Evolutionary conservation across 2,113 vertebrate species (phyloP).

Genomic region (Dicrurus megarhynchus): DNA sequence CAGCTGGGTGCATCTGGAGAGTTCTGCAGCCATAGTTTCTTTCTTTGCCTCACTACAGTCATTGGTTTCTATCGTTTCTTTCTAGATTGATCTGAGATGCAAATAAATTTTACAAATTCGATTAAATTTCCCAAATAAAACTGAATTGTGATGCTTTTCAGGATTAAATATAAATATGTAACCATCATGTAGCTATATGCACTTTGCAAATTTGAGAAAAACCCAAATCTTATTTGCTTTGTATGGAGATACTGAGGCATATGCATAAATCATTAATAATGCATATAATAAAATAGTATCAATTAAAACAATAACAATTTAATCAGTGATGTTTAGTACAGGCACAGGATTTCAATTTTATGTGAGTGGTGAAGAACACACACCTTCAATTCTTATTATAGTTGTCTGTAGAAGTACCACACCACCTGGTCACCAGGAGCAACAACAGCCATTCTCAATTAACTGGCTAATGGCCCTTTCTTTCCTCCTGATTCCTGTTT

Average conservation of each 20-base stretch:
- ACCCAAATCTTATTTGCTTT: not conserved
- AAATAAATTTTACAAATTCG: not conserved
- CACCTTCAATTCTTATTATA: not conserved
- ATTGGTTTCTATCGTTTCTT: slow-evolving; percentile 14
- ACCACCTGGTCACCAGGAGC: not conserved
- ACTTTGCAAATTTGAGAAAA: not conserved
- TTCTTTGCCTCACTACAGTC: slow-evolving; percentile 56
- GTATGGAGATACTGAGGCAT: not conserved
- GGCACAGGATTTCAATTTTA: not conserved
- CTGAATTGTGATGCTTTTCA: not conserved
- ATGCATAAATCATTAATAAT: not conserved
- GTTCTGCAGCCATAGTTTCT: slow-evolving; percentile 17
- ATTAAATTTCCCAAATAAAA: not conserved
- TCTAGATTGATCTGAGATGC: slow-evolving; percentile 27
- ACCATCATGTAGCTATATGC: not conserved
- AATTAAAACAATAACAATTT: not conserved
- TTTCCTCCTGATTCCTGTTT: not conserved
- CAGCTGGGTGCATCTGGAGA: slow-evolving; percentile 78
- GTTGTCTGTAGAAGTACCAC: not conserved
- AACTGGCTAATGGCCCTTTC: not conserved
- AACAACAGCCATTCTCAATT: not conserved
- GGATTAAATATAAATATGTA: not conserved
- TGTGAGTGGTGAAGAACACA: not conserved
- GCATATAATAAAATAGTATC: not conserved
- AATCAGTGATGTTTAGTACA: not conserved